Base-by-base conservation (phyloP, 2,113 vertebrate species). In the Sander vitreus region DNA sequence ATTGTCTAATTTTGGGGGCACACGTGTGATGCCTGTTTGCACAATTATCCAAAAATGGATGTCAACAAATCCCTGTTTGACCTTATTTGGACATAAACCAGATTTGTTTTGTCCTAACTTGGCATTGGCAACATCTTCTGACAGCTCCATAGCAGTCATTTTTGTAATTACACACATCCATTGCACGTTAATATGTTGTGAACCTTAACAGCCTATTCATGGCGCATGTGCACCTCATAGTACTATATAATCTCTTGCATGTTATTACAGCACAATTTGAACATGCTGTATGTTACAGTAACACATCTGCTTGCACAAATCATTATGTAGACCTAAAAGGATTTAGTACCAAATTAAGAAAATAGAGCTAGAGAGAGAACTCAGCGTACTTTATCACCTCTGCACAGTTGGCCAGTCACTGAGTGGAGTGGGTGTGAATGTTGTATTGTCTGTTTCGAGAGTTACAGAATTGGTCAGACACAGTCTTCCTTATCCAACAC, bases 51-150 rank as follows among this genome's bases (percentile, higher is more conserved):
- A 71, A 51, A 64, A 86, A 84, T 76, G 45, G 53, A 57, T 76
- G 75, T 75, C 79, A 77, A 36, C 83, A 80, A 76, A 83, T 79
- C 76, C 76, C 36, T 23, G 30, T 73, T 81, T 80, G 81, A 85
- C 81, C 78, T 81, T 85, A 71, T 75, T 79, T 82, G 65, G 74
- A 87, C 48, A 66, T 60, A 69, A 71, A 79, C 51, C 86, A 80
- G 30, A 68, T 50, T 58, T 57, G 47, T 85, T 81, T 80, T 67
- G 62, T 71, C 27, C 67, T 60, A 74, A 71, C 76, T 53, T 84
- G 60, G 43, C 62, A 14, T 48, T 84, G 67, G 55, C 72, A 80
- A 39, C 30, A 45, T 59, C 55, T 25, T 68, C 25, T 76, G 77
- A 90, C 59, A 69, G 67, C 64, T 80, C 64, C 57, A 72, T 73